Evolutionary conservation across 2,113 vertebrate genomes (phyloP).

Genomic region (Lutjanus erythropterus): DNA sequence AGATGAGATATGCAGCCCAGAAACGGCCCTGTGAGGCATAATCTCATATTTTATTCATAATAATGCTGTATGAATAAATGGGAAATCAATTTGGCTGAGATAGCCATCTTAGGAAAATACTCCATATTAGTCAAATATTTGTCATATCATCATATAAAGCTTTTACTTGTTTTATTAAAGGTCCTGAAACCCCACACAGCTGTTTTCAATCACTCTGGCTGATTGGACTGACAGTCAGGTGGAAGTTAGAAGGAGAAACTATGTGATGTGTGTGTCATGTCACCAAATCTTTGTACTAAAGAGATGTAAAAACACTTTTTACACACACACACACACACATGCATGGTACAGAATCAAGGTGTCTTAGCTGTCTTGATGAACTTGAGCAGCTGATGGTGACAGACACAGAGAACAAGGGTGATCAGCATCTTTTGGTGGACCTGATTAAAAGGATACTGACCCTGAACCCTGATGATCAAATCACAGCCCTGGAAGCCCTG

Average conservation of each 20-base stretch:
- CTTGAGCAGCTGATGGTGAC: too few species aligned
- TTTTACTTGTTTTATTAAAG: neutral
- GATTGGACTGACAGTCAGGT: neutral
- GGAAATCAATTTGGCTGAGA: slow-evolving; percentile 20
- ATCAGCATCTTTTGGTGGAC: too few species aligned
- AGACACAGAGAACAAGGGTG: too few species aligned
- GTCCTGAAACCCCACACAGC: neutral
- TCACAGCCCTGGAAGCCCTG: too few species aligned
- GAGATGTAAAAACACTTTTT: too few species aligned
- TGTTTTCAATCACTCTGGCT: neutral
- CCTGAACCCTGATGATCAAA: too few species aligned
- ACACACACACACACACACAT: too few species aligned
- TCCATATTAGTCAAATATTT: neutral
- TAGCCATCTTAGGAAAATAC: neutral
- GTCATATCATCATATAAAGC: neutral
- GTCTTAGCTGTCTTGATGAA: too few species aligned
- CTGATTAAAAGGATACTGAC: too few species aligned
- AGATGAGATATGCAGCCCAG: neutral
- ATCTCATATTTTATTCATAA: neutral
- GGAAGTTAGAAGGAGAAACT: neutral
- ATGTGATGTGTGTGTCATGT: neutral
- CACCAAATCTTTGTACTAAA: neutral
- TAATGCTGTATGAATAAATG: neutral
- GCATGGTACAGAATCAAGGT: too few species aligned
- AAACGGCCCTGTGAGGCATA: neutral